Base-by-base conservation (phyloP, 2,113 vertebrate genomes). In the Lophura nycthemera region DNA sequence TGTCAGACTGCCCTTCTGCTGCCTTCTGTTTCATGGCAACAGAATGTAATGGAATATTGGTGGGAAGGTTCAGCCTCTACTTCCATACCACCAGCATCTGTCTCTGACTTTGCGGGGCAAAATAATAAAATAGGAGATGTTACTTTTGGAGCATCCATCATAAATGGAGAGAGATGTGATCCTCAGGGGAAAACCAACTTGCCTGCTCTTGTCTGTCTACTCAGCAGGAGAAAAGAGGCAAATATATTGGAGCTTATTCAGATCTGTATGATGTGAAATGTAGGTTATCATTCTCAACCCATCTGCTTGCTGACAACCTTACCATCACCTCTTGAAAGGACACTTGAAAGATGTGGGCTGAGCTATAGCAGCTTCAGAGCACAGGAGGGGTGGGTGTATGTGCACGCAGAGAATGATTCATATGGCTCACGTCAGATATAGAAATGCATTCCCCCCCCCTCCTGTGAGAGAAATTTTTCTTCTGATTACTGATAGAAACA, bases 381-480 rank as follows among this genome's bases (percentile, higher is more conserved):
- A 43, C 0, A 0, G 29, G 32, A 73, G 6, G 17, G 54, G 17
- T 57, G 59, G 47, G 8, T 70, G 43, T 36, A 27, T 8, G 2
- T n/a, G 64, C 12, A n/a, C 4, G 7, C n/a, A 50, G n/a, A 18
- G 16, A 19, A 20, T 90, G 76, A 83, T 34, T 71, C 72, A 59
- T 7, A 5, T 8, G 16, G 11, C 36, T 30, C 6, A 1, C 59
- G 36, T 83, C 48, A 59, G 48, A 25, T 9, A 8, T 2, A 25
- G 65, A 90, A 43, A 38, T 30, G 6, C 59, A 29, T 54, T 32
- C 45, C 52, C 7, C 45, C 52, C 7, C 4, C 13, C 6, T n/a
- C 12, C 64, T 73, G 17, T 22, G 56, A 77, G 95, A 77, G 8
- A 20, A 29, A 32, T 3, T 50, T 77, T 50, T 80, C 43, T 56